phyloP scores from a whole-genome alignment of 1,140 invertebrate genomes.

The Musca vetustissima region DNA sequence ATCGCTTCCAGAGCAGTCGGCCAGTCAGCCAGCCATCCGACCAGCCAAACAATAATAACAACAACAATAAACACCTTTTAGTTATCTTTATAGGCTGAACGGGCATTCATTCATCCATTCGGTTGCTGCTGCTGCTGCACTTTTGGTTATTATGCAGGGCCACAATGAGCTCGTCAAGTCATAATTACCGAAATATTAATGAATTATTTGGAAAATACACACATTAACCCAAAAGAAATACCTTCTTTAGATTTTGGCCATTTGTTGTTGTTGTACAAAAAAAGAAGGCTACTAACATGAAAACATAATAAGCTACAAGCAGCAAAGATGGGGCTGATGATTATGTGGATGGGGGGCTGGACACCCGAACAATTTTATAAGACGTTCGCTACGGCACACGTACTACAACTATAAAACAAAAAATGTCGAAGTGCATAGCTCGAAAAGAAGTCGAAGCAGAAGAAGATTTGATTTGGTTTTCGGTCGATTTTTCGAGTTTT shows the following conservation, averaged over 20 bases:
- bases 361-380: conserved; percentile 3
- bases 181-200: conserved; percentile 50
- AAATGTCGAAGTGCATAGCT: too few species aligned
- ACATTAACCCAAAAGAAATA: conserved; percentile 22
- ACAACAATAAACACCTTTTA: not conserved
- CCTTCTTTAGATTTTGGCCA: not conserved
- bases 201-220: conserved; percentile 54
- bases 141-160: conserved; percentile 8
- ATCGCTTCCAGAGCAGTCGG: not conserved
- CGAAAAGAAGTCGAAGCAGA: conserved; percentile 1
- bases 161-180: conserved; percentile 30
- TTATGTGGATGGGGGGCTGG: not conserved
- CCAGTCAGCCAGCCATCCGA: not conserved
- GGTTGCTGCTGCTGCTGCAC: not conserved
- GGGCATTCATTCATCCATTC: not conserved
- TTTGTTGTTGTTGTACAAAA: too few species aligned
- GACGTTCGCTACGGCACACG: not conserved
- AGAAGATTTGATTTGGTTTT: too few species aligned
- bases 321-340: not conserved
- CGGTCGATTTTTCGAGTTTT: conserved; percentile 17
- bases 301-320: not conserved
- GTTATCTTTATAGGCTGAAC: not conserved
- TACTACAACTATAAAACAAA: not conserved
- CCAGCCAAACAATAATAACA: not conserved
- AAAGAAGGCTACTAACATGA: not conserved